phyloP scores from a whole-genome alignment of 2,888 invertebrate genomes.

The Caenorhabditis sp. region DNA sequence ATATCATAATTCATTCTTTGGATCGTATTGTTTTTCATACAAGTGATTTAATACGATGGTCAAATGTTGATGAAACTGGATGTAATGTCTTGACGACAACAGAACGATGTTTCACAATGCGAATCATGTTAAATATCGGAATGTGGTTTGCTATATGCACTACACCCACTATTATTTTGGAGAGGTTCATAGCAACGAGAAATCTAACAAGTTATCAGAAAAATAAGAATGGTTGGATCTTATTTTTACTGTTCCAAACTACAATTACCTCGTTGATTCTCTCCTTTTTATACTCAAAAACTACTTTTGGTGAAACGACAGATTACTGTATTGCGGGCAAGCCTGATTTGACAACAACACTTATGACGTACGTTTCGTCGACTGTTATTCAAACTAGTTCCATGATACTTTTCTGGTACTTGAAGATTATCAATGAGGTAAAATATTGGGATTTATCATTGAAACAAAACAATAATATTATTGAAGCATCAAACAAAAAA shows the following conservation, averaged over 20 bases:
- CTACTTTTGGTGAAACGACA: not conserved
- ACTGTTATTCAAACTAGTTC: slow-evolving; percentile 13
- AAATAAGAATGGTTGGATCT: not conserved
- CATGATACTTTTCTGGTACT: slow-evolving; percentile 4
- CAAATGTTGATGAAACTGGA: too few species aligned
- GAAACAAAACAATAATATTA: not conserved
- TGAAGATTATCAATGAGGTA: slow-evolving; percentile 14
- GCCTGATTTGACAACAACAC: not conserved
- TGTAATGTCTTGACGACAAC: too few species aligned
- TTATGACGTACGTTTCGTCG: not conserved
- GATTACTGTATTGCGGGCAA: not conserved
- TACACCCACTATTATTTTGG: not conserved
- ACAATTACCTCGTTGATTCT: not conserved
- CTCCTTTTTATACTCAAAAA: not conserved
- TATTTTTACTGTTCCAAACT: not conserved
- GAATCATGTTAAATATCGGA: not conserved
- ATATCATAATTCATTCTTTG: too few species aligned
- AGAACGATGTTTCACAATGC: not conserved
- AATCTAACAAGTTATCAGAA: not conserved
- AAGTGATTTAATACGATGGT: too few species aligned
- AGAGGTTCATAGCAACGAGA: not conserved
- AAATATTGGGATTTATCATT: too few species aligned
- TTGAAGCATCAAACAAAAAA: slow-evolving; percentile 5
- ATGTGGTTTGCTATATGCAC: not conserved
- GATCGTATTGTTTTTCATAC: too few species aligned